Base-by-base conservation (phyloP, 2,113 vertebrate genomes). In the Pagrus major region DNA sequence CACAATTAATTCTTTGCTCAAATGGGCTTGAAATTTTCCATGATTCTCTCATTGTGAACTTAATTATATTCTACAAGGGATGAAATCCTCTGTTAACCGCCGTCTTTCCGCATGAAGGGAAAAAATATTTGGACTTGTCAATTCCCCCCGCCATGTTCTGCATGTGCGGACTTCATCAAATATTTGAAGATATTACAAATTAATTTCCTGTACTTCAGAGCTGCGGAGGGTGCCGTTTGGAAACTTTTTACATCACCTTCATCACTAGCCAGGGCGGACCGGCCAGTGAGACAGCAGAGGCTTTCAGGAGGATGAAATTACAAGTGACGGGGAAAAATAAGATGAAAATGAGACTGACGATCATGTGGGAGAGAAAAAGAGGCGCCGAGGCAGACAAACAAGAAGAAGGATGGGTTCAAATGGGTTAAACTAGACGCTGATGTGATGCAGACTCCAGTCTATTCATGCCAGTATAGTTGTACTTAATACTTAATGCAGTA, bases 111-210 rank as follows among this genome's bases (percentile, higher is more conserved):
- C 81, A 81, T 68, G 72, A 79, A 59, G 60, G 70, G 60, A 67
- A 33, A 72, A 73, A 82, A 85, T 72, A 89, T 87, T 78, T 86
- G 85, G 72, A 69, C 65, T 80, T 67, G 67, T 82, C 72, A 76
- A 75, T 87, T 80, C 71, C 56, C 58, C 33, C n/a, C n/a, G 60
- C 76, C 66, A 33, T 46, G 67, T 68, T 78, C 71, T 73, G 74
- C 82, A 54, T 67, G 75, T 29, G 41, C 51, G 1, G 60, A 33
- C 71, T 83, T 76, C 72, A 78, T 88, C 78, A 82, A 85, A 87
- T 89, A 77, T 87, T 85, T 91, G 83, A 90, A 81, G 75, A 92
- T 89, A 87, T 87, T 84, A 86, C 78, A 90, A 91, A 92, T 93
- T 87, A 84, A 91, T 91, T 91, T 80, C 12, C 72, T 63, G 63